Conservation (phyloP, 2,113 vertebrate species). For the Hiodon tergisus region DNA sequence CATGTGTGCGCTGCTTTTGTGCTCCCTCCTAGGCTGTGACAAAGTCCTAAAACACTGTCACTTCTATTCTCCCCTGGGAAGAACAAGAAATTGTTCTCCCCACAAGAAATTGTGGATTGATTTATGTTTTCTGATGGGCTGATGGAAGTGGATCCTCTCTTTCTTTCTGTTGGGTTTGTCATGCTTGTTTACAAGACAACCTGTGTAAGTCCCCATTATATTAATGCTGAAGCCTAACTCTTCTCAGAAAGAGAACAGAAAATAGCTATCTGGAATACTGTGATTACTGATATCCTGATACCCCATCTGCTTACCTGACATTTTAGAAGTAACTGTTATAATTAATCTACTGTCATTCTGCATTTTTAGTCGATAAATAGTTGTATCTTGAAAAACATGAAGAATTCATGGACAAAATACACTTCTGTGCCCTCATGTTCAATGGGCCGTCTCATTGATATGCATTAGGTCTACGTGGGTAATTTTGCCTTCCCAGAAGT, state of each 20-base stretch:
- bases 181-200: not conserved
- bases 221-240: constrained; percentile 6
- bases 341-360: not conserved
- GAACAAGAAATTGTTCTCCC: too few species aligned
- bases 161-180: not conserved
- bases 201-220: constrained; percentile 12
- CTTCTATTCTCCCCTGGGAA: too few species aligned
- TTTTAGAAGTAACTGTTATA: not conserved
- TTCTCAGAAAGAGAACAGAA: constrained; percentile 21
- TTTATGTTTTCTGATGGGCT: too few species aligned
- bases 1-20: constrained; percentile 11
- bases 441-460: too few species aligned
- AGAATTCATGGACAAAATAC: too few species aligned
- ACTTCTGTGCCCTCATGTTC: too few species aligned
- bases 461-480: constrained; percentile 14
- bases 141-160: not conserved
- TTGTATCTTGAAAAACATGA: constrained; percentile 2
- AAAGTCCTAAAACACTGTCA: too few species aligned
- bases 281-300: too few species aligned
- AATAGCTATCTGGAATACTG: constrained; percentile 29
- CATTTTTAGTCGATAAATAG: constrained; percentile 19
- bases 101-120: too few species aligned
- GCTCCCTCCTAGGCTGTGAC: not conserved
- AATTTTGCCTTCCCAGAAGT: constrained; percentile 38
- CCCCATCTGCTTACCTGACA: not conserved